Conservation (phyloP, 2,797 vertebrate species). For the Neosilurus mollespiculum region DNA sequence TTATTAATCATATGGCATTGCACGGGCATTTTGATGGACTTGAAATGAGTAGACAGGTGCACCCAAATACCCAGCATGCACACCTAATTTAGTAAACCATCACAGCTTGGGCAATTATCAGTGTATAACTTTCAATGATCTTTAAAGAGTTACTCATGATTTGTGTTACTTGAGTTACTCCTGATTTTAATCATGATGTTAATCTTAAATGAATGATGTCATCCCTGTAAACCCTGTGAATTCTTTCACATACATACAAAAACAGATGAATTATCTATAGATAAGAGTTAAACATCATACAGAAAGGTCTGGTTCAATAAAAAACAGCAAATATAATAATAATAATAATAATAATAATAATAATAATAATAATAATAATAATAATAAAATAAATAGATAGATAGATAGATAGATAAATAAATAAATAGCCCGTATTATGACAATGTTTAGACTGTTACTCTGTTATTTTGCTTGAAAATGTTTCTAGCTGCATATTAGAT, state of each 20-base stretch:
- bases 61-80: conserved; percentile 15
- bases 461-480: too few species aligned
- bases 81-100: not conserved
- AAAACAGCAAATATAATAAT: not conserved
- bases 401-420: not conserved
- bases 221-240: not conserved
- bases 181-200: not conserved
- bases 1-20: not conserved
- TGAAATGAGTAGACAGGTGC: conserved; percentile 19
- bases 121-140: not conserved
- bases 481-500: not conserved
- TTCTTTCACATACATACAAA: not conserved
- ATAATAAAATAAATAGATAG: too few species aligned
- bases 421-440: not conserved
- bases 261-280: not conserved
- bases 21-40: conserved; percentile 13
- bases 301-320: too few species aligned
- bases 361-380: too few species aligned
- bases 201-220: not conserved
- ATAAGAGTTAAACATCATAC: not conserved
- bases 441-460: not conserved
- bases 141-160: not conserved
- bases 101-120: conserved; percentile 6
- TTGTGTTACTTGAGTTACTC: not conserved
- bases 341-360: too few species aligned